Evolutionary conservation across 2,113 vertebrate genomes (phyloP).

Genomic region (Paraplagusia blochii): DNA sequence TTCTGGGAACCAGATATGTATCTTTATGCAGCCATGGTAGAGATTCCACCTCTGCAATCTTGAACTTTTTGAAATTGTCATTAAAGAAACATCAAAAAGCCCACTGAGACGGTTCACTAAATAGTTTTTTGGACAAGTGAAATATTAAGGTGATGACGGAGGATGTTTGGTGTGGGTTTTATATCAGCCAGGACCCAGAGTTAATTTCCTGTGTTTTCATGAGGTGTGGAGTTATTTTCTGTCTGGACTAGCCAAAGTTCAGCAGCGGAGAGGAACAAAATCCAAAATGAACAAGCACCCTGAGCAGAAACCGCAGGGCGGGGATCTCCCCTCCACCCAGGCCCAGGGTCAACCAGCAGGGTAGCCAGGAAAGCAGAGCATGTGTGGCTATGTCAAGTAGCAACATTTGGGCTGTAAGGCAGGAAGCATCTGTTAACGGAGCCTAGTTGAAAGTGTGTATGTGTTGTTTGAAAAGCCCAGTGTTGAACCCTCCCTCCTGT

Average conservation of each 20-base stretch:
- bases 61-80: neutral
- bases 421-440: slow-evolving; percentile 72
- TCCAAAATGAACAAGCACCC: slow-evolving; percentile 51
- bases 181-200: neutral
- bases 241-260: slow-evolving; percentile 30
- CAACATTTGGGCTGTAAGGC: slow-evolving; percentile 33
- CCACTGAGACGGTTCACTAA: no score
- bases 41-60: slow-evolving; percentile 2
- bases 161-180: neutral
- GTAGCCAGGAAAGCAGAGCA: slow-evolving; percentile 6
- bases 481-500: slow-evolving; percentile 39
- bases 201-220: slow-evolving; percentile 30
- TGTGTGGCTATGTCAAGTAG: slow-evolving; percentile 27
- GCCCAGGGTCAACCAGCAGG: slow-evolving; percentile 46
- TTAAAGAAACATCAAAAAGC: no score
- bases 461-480: slow-evolving; percentile 28
- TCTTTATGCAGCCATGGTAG: slow-evolving; percentile 1
- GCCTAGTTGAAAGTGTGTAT: slow-evolving; percentile 32
- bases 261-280: slow-evolving; percentile 16
- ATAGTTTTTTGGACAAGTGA: neutral
- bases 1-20: slow-evolving; percentile 11
- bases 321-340: slow-evolving; percentile 24
- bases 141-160: slow-evolving; percentile 11
- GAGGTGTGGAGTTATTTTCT: neutral
- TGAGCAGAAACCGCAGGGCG: slow-evolving; percentile 29